These are phyloP conservation scores for Mystacornis crossleyi DNA, from an alignment of 2,113 vertebrate genomes.

Conservation along the genomic window DNA sequence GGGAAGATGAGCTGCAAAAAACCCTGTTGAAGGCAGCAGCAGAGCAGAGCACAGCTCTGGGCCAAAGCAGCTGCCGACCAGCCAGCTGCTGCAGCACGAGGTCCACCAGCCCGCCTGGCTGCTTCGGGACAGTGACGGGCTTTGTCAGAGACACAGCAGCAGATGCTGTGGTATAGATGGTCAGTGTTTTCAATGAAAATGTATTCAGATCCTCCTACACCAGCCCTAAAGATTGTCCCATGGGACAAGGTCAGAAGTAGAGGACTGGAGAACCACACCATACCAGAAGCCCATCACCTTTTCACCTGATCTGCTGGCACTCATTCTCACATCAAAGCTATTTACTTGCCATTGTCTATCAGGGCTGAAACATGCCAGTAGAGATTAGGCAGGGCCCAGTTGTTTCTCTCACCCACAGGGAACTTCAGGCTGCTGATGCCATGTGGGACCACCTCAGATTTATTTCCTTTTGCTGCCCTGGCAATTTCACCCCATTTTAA, in stretches of 20 bases:
- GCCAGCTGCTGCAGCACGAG: background rate
- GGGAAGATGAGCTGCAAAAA: background rate
- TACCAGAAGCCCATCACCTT: background rate
- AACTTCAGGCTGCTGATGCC: background rate
- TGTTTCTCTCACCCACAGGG: background rate
- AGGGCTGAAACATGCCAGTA: background rate
- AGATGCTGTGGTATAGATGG: background rate
- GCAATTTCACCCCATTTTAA: background rate
- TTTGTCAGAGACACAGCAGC: background rate
- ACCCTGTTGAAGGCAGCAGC: background rate
- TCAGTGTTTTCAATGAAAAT: background rate
- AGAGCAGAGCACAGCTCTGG: background rate
- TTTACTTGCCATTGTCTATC: background rate
- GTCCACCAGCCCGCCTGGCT: background rate
- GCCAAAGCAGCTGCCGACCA: accelerated
- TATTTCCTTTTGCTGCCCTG: background rate
- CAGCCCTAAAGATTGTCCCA: background rate
- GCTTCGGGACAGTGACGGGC: accelerated
- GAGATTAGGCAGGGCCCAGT: background rate
- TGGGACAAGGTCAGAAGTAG: background rate
- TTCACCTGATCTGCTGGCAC: background rate
- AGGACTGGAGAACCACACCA: accelerated
- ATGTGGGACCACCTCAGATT: background rate
- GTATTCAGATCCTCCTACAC: background rate
- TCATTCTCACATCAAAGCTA: background rate